These are phyloP conservation scores for Leptopilina boulardi DNA, from an alignment of 1,140 invertebrate species.

Conservation along the genomic window DNA sequence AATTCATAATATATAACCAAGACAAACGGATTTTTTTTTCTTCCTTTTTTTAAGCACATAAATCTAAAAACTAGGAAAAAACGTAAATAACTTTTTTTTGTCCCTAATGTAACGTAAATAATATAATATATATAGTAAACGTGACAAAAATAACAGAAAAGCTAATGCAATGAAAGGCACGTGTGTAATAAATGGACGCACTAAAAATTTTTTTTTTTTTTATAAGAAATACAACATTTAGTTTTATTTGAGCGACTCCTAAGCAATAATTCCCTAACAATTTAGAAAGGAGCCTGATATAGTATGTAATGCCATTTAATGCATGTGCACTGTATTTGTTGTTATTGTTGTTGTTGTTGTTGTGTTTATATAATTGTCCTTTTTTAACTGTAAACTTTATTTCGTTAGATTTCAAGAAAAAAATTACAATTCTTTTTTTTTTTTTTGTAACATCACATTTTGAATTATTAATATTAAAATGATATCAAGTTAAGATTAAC, in stretches of 20 bases:
- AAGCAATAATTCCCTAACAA: conserved; percentile 74
- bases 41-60: no score
- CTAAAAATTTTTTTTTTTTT: not conserved
- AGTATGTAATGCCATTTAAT: conserved; percentile 48
- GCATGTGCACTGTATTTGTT: conserved; percentile 58
- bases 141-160: not conserved
- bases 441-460: conserved; percentile 72
- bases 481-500: conserved; percentile 72
- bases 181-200: conserved; percentile 29
- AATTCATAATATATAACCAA: not conserved
- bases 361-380: conserved; percentile 55
- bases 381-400: conserved; percentile 73
- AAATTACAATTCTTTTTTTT: conserved; percentile 71
- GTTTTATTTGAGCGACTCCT: conserved; percentile 73
- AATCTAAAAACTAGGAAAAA: no score
- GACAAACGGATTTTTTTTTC: no score
- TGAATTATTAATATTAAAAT: conserved; percentile 74
- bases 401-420: conserved; percentile 69
- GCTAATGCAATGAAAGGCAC: conserved; percentile 2
- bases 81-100: no score
- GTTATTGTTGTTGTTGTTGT: no score
- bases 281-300: conserved; percentile 63
- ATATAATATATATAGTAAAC: not conserved
- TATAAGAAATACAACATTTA: conserved; percentile 75
- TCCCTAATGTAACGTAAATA: not conserved